Percentiles rank a stretch among this genome's conserved stretches.
These are phyloP conservation scores for Colostygia pectinataria DNA, from an alignment of 2,888 invertebrate genomes.

Conservation along the genomic window DNA sequence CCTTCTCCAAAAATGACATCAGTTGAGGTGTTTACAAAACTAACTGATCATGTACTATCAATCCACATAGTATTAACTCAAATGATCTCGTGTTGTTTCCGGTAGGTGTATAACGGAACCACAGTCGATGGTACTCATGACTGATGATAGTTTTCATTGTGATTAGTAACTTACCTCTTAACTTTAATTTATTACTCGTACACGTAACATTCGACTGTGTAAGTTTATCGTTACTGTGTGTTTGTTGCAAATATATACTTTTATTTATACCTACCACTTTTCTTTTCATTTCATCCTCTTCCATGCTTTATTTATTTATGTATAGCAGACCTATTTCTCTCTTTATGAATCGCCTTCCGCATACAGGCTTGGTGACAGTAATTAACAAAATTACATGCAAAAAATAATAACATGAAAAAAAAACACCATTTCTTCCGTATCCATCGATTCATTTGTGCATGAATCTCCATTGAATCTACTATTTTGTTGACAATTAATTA, in stretches of 20 bases:
- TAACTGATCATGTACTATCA: constrained; percentile 7
- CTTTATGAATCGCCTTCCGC: constrained; percentile 63
- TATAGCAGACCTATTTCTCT: constrained; percentile 76
- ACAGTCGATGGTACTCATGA: constrained; percentile 55
- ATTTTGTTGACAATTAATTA: constrained; percentile 55
- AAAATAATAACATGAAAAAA: constrained; percentile 55
- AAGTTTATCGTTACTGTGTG: constrained; percentile 78
- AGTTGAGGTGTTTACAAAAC: constrained; percentile 48
- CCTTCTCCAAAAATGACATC: constrained; percentile 26
- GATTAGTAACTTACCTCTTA: constrained; percentile 56
- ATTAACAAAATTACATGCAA: constrained; percentile 68
- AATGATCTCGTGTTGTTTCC: constrained; percentile 75
- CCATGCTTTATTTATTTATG: constrained; percentile 76
- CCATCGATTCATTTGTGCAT: constrained; percentile 81
- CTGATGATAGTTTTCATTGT: constrained; percentile 62
- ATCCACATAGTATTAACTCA: constrained; percentile 40
- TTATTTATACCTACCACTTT: constrained; percentile 79
- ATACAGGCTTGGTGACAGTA: constrained; percentile 75
- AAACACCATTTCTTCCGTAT: constrained; percentile 81
- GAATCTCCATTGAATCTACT: constrained; percentile 71
- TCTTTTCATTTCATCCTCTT: constrained; percentile 82
- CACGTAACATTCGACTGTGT: constrained; percentile 56
- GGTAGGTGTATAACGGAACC: constrained; percentile 49
- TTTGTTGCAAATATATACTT: constrained; percentile 83
- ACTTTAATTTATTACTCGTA: constrained; percentile 66